Base-by-base conservation (phyloP, 2,888 invertebrate species). In the Noctua fimbriata region DNA sequence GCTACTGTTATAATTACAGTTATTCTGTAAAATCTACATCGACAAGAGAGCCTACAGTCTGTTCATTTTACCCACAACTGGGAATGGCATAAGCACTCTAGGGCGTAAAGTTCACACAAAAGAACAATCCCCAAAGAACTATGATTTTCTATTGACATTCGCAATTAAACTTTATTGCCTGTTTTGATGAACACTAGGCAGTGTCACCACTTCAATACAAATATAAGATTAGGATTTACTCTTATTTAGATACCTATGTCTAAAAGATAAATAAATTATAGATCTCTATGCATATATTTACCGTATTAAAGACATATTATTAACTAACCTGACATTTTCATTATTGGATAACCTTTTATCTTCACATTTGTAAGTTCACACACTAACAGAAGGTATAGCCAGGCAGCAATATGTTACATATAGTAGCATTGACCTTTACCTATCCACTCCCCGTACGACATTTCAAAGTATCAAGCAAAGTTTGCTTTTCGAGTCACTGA, bases 251-350 rank as follows among this genome's bases (percentile, higher is more conserved):
- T 52, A 52, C 21, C 2, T 21, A 21, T 52, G 21, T 49, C 18
- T 21, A 18, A 49, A 49, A 49, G 6, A 47, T 47, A 18, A 49
- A 49, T 6, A 21, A 18, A 49, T 49, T 18, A 6, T 49, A 12
- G 7, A 52, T 9, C 2, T 52, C 21, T 7, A 18, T 18, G 18
- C 6, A 18, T 7, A 18, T 21, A 7, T 52, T 52, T 21, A 7
- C 52, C 21, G 3, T 47, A 47, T 47, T 44, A 0, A 47, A 14
- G 44, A 14, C 47, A 47, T 47, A 14, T 47, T 44, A 1, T 7
- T 52, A 76, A 75, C 41, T 49, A 49, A 76, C 47, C 32, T 63
- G 72, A 58, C 83, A 73, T 73, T 83, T 83, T 16, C 24, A 44
- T 65, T n/a, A 69, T 49, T 44, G 5, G 47, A n/a, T 65, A 18